Evolutionary conservation across 2,888 invertebrate species (phyloP).

Genomic region (Metalampra italica): DNA sequence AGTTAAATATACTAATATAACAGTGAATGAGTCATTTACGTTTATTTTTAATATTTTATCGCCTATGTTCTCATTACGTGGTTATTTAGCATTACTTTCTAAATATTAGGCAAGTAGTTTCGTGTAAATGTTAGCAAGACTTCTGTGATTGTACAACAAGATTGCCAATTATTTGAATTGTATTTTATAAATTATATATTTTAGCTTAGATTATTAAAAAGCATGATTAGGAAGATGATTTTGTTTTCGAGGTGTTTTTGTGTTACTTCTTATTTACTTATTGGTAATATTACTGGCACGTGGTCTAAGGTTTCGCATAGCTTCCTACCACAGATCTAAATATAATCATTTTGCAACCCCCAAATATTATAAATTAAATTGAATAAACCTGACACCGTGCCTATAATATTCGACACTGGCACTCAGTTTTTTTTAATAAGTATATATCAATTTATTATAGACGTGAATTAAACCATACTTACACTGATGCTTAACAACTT

Average conservation of each 20-base stretch:
- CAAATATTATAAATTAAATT: too few species aligned
- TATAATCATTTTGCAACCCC: too few species aligned
- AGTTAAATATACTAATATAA: slow-evolving; percentile 32
- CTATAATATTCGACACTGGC: too few species aligned
- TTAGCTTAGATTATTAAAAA: slow-evolving; percentile 30
- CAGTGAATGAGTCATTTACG: slow-evolving; percentile 38
- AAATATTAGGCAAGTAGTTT: slow-evolving; percentile 18
- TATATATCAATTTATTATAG: too few species aligned
- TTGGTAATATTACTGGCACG: background rate
- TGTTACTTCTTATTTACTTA: slow-evolving; percentile 12
- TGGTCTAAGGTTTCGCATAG: too few species aligned
- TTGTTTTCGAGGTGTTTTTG: slow-evolving; percentile 19
- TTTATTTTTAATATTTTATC: slow-evolving; percentile 24
- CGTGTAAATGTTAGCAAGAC: slow-evolving; percentile 31
- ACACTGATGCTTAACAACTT: too few species aligned
- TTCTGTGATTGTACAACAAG: slow-evolving; percentile 53
- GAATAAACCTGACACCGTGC: too few species aligned
- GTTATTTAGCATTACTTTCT: slow-evolving; percentile 29
- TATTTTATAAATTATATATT: slow-evolving; percentile 33
- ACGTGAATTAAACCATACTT: too few species aligned
- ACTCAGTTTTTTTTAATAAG: too few species aligned
- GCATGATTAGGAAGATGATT: slow-evolving; percentile 8
- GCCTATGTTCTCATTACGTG: slow-evolving; percentile 27
- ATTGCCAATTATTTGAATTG: slow-evolving; percentile 37
- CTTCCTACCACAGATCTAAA: too few species aligned